A percentile compares a stretch with the other conserved stretches of the same genome.
Evolutionary conservation across 2,113 vertebrate species (phyloP).

Genomic region (Alouatta palliata): DNA sequence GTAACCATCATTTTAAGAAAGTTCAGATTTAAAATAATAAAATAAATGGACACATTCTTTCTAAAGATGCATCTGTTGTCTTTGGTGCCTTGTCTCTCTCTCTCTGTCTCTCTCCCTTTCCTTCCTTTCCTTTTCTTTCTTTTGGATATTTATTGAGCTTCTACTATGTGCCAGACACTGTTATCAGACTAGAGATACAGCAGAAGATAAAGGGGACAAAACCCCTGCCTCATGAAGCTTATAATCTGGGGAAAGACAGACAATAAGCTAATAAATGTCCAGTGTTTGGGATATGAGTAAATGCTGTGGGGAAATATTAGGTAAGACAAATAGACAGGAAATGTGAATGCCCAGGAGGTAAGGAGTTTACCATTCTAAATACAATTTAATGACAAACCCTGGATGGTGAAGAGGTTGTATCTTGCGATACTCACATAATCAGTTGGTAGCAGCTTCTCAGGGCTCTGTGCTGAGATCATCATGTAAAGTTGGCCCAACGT

Average conservation of each 20-base stretch:
- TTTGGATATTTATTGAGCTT: not conserved
- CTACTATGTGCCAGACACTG: not conserved
- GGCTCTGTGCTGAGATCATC: not conserved
- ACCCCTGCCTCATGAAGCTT: not conserved
- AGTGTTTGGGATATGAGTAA: not conserved
- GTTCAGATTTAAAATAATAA: conserved; percentile 58
- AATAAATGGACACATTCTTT: conserved; percentile 63
- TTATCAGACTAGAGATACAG: not conserved
- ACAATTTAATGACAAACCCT: not conserved
- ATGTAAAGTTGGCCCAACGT: not conserved
- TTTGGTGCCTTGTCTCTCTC: not conserved
- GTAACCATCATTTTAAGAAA: conserved; percentile 15
- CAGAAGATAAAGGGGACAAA: not conserved
- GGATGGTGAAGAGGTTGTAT: not conserved
- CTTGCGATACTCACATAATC: not conserved
- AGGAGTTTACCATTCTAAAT: not conserved
- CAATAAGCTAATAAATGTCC: not conserved
- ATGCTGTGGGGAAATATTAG: not conserved
- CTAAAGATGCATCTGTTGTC: conserved; percentile 43
- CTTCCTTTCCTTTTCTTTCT: not conserved
- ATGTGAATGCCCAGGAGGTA: no score
- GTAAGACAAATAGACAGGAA: not conserved
- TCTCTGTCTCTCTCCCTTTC: not conserved
- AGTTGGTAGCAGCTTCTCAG: not conserved
- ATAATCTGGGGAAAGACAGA: not conserved